Conservation (phyloP, 37 sponge, comb jelly and placozoan genomes). For the Mnemiopsis leidyi region DNA sequence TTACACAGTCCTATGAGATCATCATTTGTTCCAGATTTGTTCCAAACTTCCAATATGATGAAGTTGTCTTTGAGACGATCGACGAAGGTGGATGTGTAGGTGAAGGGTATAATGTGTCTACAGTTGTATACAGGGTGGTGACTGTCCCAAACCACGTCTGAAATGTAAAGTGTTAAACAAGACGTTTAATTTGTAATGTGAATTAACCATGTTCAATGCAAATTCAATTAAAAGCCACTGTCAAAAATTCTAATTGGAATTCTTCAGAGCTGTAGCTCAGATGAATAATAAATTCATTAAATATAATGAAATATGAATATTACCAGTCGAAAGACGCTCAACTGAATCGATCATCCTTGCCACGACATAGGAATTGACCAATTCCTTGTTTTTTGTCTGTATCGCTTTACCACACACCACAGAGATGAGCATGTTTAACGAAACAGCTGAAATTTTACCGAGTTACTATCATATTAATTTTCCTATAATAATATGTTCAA, state of each 20-base stretch:
- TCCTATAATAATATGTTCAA: too few relatives aligned
- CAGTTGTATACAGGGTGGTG: constrained; percentile 56
- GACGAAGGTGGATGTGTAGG: constrained; percentile 47
- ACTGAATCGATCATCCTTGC: constrained; percentile 53
- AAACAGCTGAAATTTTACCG: constrained; percentile 55
- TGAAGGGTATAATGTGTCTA: constrained; percentile 60
- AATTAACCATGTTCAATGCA: too few relatives aligned
- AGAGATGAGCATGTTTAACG: background rate
- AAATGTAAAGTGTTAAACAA: background rate
- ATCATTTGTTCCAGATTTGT: background rate
- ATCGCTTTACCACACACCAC: constrained; percentile 50
- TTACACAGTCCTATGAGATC: constrained; percentile 5
- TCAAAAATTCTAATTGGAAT: too few relatives aligned
- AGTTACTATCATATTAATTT: too few relatives aligned
- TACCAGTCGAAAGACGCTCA: constrained; percentile 7
- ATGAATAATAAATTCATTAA: background rate
- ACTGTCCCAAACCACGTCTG: constrained; percentile 43
- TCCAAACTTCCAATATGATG: constrained; percentile 62
- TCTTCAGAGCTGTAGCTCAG: too few relatives aligned
- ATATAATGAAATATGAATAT: too few relatives aligned
- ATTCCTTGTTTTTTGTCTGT: background rate
- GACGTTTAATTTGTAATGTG: background rate
- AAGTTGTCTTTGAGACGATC: constrained; percentile 48
- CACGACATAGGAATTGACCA: constrained; percentile 33
- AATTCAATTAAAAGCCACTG: too few relatives aligned